Evolutionary conservation across 2,113 vertebrate species (phyloP).

Genomic region (Petrocephalus microphthalmus): DNA sequence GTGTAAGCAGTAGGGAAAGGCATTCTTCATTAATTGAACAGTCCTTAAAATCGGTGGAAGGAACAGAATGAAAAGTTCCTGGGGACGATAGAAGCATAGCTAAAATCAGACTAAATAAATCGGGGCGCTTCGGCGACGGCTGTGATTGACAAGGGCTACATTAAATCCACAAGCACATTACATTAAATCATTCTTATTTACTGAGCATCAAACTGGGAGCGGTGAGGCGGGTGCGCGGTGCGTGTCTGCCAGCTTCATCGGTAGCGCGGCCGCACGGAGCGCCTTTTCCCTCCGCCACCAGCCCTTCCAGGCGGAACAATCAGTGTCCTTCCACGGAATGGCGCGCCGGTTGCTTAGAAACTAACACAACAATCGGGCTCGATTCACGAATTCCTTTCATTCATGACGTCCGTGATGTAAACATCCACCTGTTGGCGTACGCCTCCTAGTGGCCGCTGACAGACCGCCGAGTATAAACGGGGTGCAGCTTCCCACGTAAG

Average conservation of each 20-base stretch:
- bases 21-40: not conserved
- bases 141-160: not conserved
- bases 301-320: not conserved
- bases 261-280: not conserved
- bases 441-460: not conserved
- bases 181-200: not conserved
- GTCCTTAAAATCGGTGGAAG: not conserved
- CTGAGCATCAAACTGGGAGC: not conserved
- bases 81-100: not conserved
- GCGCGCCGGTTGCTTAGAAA: slow-evolving; percentile 6
- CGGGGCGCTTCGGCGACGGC: not conserved
- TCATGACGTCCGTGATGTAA: not conserved
- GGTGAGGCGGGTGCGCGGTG: not conserved
- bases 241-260: too few species aligned
- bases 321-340: not conserved
- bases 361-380: not conserved
- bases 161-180: not conserved
- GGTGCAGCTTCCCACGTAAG: not conserved
- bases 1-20: not conserved
- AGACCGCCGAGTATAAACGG: not conserved
- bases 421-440: not conserved
- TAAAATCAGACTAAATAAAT: not conserved
- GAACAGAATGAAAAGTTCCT: not conserved
- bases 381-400: slow-evolving; percentile 1
- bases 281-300: not conserved